Evolutionary conservation across 2,113 vertebrate genomes (phyloP).

Genomic region (Monopterus albus): DNA sequence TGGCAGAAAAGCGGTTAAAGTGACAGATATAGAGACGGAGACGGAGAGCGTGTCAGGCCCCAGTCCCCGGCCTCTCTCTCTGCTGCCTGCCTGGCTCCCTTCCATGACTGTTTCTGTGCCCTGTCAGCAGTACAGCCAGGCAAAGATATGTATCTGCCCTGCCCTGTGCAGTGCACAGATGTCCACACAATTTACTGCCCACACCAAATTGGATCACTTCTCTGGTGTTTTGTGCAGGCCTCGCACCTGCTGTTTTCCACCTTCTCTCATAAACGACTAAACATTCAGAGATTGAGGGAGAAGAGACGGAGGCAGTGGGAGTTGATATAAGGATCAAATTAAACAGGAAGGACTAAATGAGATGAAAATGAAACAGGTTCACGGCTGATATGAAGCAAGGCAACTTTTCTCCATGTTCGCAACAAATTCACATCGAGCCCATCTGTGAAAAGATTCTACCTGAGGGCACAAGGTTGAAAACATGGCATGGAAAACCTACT

Average conservation of each 20-base stretch:
- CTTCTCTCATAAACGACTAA: slow-evolving; percentile 66
- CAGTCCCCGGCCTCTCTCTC: slow-evolving; percentile 18
- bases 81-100: slow-evolving; percentile 37
- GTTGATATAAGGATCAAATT: slow-evolving; percentile 72
- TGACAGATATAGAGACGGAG: slow-evolving; percentile 34
- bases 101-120: slow-evolving; percentile 48
- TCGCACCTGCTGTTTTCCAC: slow-evolving; percentile 74
- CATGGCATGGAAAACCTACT: neutral
- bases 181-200: slow-evolving; percentile 78
- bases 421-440: slow-evolving; percentile 4
- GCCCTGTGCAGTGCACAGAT: slow-evolving; percentile 53
- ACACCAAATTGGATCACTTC: slow-evolving; percentile 78
- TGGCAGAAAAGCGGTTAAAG: slow-evolving; percentile 51
- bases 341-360: slow-evolving; percentile 39
- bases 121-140: slow-evolving; percentile 65
- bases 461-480: slow-evolving; percentile 1
- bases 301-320: neutral
- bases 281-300: slow-evolving; percentile 46
- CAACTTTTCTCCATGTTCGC: slow-evolving; percentile 1
- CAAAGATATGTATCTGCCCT: slow-evolving; percentile 56
- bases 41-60: slow-evolving; percentile 40
- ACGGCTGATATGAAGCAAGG: slow-evolving; percentile 20
- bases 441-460: neutral
- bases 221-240: slow-evolving; percentile 61
- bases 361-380: slow-evolving; percentile 24